phyloP scores from a whole-genome alignment of 2,113 vertebrate species.

The Myrmecophaga tridactyla region DNA sequence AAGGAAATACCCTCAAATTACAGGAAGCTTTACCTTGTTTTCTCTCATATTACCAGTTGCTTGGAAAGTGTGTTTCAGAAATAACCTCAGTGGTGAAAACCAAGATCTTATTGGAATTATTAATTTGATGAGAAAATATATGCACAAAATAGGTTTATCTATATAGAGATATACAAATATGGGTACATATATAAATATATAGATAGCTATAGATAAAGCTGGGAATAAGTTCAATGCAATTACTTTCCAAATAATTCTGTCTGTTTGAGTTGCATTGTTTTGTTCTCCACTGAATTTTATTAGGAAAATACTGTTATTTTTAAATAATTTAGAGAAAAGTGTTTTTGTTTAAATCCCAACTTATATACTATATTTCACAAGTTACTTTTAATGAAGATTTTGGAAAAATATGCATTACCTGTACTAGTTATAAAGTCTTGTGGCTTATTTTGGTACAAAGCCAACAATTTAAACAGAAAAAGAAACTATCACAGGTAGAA shows the following conservation, averaged over 20 bases:
- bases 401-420: neutral
- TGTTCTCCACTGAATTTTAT: neutral
- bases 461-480: neutral
- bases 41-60: too few species aligned
- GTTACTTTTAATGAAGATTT: neutral
- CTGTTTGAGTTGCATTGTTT: neutral
- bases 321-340: neutral
- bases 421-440: neutral
- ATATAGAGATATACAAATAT: too few species aligned
- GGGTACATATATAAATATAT: neutral
- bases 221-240: neutral
- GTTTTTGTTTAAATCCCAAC: neutral
- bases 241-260: neutral
- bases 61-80: too few species aligned
- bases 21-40: too few species aligned
- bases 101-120: neutral
- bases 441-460: neutral
- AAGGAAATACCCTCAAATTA: too few species aligned
- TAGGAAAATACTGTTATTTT: neutral
- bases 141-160: neutral
- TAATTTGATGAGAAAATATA: neutral
- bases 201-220: neutral
- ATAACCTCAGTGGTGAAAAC: neutral
- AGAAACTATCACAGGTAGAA: neutral
- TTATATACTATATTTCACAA: neutral